phyloP scores from a whole-genome alignment of 1,140 invertebrate species.

The Drosophila repletoides region DNA sequence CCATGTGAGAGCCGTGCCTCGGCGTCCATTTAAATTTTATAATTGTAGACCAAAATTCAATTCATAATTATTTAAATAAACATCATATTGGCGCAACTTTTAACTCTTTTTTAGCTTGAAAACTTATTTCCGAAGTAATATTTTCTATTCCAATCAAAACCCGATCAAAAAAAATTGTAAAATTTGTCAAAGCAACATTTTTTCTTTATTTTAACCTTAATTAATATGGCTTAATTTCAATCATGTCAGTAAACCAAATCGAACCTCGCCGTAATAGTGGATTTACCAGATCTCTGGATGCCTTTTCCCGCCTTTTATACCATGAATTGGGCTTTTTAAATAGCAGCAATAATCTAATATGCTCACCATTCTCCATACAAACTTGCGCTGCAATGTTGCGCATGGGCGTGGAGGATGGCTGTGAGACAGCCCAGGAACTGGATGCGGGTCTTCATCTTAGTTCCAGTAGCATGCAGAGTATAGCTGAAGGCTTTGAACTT shows the following conservation, averaged over 20 bases:
- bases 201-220: neutral
- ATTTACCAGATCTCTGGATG: slow-evolving; percentile 42
- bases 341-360: slow-evolving; percentile 76
- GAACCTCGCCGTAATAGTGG: too few relatives aligned
- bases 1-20: too few relatives aligned
- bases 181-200: neutral
- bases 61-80: too few relatives aligned
- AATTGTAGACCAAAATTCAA: too few relatives aligned
- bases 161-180: neutral
- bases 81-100: neutral
- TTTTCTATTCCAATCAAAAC: too few relatives aligned
- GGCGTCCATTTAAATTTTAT: too few relatives aligned
- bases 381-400: slow-evolving; percentile 79
- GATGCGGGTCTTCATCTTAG: slow-evolving; percentile 75
- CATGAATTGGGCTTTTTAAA: slow-evolving; percentile 7
- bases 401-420: slow-evolving; percentile 83
- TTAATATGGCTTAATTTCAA: too few relatives aligned
- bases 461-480: slow-evolving; percentile 10
- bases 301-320: slow-evolving; percentile 32
- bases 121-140: too few relatives aligned
- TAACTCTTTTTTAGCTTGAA: too few relatives aligned
- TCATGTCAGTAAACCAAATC: neutral
- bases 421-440: slow-evolving; percentile 84
- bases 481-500: slow-evolving; percentile 42
- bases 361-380: slow-evolving; percentile 83